Evolutionary conservation across 2,888 invertebrate genomes (phyloP).

Genomic region (Ditylenchus weischeri): DNA sequence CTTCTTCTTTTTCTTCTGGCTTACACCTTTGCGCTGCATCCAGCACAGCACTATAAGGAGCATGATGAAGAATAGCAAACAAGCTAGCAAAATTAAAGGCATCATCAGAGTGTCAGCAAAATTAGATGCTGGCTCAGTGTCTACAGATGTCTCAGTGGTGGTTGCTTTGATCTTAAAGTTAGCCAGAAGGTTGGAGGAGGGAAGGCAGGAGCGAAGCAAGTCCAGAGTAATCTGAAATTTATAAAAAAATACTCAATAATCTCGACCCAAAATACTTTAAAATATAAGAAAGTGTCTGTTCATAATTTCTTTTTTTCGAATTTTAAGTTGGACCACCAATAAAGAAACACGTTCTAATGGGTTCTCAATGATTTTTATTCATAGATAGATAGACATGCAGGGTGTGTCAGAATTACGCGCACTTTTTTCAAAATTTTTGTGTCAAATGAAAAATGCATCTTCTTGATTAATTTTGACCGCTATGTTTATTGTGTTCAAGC

Average conservation of each 20-base stretch:
- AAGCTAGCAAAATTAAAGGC: conserved; percentile 69
- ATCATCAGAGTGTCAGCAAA: conserved; percentile 72
- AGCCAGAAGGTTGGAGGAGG: conserved; percentile 4
- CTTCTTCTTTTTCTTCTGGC: conserved; percentile 27
- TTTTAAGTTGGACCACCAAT: too few species aligned
- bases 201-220: conserved; percentile 20
- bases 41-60: conserved; percentile 67
- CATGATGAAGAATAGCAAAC: conserved; percentile 76
- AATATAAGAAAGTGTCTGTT: background rate
- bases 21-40: conserved; percentile 39
- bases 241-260: background rate
- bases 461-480: too few species aligned
- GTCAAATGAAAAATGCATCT: too few species aligned
- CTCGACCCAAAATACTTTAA: background rate
- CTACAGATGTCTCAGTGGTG: conserved; percentile 8
- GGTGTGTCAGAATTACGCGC: too few species aligned
- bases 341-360: too few species aligned
- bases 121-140: conserved; percentile 1
- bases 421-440: too few species aligned
- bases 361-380: too few species aligned
- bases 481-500: too few species aligned
- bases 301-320: too few species aligned
- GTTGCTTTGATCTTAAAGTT: background rate
- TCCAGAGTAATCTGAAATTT: conserved; percentile 25
- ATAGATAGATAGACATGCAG: too few species aligned